Evolutionary conservation across 1,140 invertebrate species (phyloP).

Genomic region (Orussus abietinus): DNA sequence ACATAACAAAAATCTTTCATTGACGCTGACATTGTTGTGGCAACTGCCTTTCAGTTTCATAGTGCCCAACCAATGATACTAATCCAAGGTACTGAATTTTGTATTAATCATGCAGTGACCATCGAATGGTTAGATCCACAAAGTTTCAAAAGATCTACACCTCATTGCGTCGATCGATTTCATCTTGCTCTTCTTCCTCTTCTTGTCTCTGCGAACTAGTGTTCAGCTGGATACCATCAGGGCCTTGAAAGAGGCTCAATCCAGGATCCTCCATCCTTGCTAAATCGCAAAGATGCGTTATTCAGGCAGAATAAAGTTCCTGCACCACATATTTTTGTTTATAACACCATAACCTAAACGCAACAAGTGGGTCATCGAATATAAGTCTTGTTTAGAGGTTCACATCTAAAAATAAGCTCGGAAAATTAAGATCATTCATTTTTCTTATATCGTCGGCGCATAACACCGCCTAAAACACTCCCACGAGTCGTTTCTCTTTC

Average conservation of each 20-base stretch:
- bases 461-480: no score
- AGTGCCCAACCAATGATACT: no score
- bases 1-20: neutral
- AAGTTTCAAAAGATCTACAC: constrained; percentile 21
- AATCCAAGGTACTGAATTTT: no score
- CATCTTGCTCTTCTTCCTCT: constrained; percentile 47
- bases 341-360: constrained; percentile 50
- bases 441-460: no score
- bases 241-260: constrained; percentile 46
- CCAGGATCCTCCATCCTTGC: constrained; percentile 46
- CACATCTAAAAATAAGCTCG: constrained; percentile 5
- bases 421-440: constrained; percentile 1
- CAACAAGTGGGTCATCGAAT: constrained; percentile 43
- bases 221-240: constrained; percentile 40
- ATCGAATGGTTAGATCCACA: no score
- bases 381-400: constrained; percentile 14
- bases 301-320: constrained; percentile 25
- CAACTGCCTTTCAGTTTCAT: no score
- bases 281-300: constrained; percentile 23
- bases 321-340: constrained; percentile 46
- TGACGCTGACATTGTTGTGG: neutral
- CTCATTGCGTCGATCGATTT: constrained; percentile 40
- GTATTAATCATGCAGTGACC: no score
- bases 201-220: constrained; percentile 35
- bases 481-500: no score